Evolutionary conservation across 2,888 invertebrate genomes (phyloP), one percentile per base, ranked within the genome.

Genomic region (Helicoverpa assulta): DNA sequence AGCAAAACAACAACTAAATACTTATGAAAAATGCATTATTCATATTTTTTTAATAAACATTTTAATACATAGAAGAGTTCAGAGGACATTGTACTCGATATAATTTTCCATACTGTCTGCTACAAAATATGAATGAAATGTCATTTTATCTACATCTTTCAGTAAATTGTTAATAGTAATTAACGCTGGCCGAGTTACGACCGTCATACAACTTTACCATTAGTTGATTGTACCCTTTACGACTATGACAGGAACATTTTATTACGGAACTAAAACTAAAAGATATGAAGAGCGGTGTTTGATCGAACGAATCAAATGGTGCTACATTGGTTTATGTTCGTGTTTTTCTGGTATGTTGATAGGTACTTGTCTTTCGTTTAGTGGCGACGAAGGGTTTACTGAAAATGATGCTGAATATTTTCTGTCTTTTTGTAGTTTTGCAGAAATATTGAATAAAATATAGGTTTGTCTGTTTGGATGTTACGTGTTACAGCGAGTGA

Each of bases 151-250:
- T 37, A 43, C 52, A 56, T 51, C 14, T 18, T 68, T 71, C 33
- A 55, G 50, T 18, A 43, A 78, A 82, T 68, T 78, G 59, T 75
- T 69, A 67, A 68, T 68, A 53, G 57, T 72, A 70, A 77, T 77
- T 78, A 74, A 70, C 59, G 50, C 12, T 51, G 51, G 47, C 40
- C 55, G 54, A 67, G 61, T 82, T 77, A 79, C 69, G 55, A 53
- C 67, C 47, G n/a, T 61, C n/a, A 81, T 76, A 80, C 59, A 59
- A 70, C 53, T 72, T 73, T 7, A 58, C 76, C 70, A 80, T 83
- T 82, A 79, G 73, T 81, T 82, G 74, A 83, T 82, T 81, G 74
- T 66, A 69, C 73, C 73, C 68, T 83, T 80, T 81, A 81, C 61
- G 60, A 55, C 67, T 50, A 67, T 63, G 58, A 73, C 67, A 70